Percentiles rank a stretch among this genome's conserved stretches.
These are phyloP conservation scores for Saxidomus purpurata DNA, from an alignment of 1,140 invertebrate species.

Conservation along the genomic window DNA sequence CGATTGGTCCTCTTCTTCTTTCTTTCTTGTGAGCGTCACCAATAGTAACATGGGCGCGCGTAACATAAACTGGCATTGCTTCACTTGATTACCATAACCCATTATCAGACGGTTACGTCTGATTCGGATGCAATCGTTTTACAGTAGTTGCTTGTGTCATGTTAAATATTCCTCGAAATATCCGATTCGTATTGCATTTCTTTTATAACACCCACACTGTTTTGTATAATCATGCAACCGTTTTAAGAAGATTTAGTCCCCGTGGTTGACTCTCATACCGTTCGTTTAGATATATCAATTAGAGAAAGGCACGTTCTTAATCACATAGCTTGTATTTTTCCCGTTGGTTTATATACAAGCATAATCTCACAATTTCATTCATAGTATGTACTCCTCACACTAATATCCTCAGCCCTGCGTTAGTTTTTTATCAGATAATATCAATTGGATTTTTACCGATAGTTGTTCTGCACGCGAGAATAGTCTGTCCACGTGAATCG, in stretches of 20 bases:
- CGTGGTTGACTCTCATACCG: neutral
- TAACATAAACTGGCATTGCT: constrained; percentile 67
- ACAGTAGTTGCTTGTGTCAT: no score
- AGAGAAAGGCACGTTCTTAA: neutral
- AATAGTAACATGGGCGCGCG: constrained; percentile 66
- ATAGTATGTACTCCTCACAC: constrained; percentile 7
- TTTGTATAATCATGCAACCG: no score
- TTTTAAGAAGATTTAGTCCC: neutral
- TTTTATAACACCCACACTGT: no score
- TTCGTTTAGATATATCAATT: neutral
- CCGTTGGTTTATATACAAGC: neutral
- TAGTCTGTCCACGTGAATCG: neutral
- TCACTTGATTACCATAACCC: neutral
- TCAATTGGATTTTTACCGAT: constrained; percentile 22
- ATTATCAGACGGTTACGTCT: constrained; percentile 22
- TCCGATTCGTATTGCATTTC: no score
- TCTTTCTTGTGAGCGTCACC: constrained; percentile 52
- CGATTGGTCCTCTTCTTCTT: constrained; percentile 34
- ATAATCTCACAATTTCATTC: constrained; percentile 4
- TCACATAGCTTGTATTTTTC: neutral
- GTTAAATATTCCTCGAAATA: no score
- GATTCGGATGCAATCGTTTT: no score
- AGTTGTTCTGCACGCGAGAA: constrained; percentile 9
- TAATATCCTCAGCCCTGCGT: neutral
- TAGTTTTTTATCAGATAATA: constrained; percentile 1